Evolutionary conservation across 2,113 vertebrate species (phyloP).

Genomic region (Ahaetulla prasina): DNA sequence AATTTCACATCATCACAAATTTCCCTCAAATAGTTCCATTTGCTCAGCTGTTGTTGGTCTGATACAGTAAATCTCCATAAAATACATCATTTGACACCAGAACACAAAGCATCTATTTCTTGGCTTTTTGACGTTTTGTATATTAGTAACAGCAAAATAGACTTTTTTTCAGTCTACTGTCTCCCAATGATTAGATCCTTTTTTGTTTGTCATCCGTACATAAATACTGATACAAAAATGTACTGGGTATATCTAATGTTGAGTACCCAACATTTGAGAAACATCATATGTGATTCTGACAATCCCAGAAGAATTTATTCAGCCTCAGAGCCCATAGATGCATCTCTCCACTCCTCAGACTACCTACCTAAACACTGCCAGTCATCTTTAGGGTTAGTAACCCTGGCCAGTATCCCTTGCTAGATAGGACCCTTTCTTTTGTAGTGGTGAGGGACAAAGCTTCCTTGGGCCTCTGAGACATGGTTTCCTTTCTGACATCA

Average conservation of each 20-base stretch:
- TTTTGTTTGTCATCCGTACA: not conserved
- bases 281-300: not conserved
- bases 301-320: not conserved
- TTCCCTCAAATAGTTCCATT: not conserved
- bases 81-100: not conserved
- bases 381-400: not conserved
- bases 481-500: not conserved
- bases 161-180: not conserved
- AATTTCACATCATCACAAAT: not conserved
- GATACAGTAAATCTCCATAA: not conserved
- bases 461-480: not conserved
- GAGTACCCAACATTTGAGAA: not conserved
- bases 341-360: not conserved
- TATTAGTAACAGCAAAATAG: not conserved
- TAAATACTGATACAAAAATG: not conserved
- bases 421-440: not conserved
- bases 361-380: not conserved
- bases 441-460: not conserved
- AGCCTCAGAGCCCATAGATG: not conserved
- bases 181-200: not conserved
- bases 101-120: slow-evolving; percentile 5
- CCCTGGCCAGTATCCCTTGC: not conserved
- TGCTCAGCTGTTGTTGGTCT: not conserved
- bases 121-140: not conserved
- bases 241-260: not conserved